Evolutionary conservation across 2,113 vertebrate genomes (phyloP), one percentile per base, ranked within the genome.

Genomic region (Dasyornis broadbenti): DNA sequence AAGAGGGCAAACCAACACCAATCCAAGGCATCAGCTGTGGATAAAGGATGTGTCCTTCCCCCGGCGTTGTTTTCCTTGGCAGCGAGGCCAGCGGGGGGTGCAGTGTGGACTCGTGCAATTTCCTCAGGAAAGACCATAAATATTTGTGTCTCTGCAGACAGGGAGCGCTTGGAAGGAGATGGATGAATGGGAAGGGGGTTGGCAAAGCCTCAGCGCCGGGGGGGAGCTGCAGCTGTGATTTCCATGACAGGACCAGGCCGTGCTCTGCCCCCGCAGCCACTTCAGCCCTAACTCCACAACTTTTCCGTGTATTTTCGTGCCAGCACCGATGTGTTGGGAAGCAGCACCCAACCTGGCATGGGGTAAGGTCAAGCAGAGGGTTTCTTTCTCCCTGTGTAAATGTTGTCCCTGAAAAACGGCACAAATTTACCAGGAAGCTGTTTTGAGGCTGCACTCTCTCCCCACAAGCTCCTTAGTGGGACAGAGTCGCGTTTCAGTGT

Each of bases 291-390:
- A 9, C 6, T 17, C 11, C 44, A 40, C 57, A 6, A 10, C 40
- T 14, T 1, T 0, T 3, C 68, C 18, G 2, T 8, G 0, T 1
- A 0, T 23, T 35, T 57, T 23, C 7, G 2, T 28, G 49, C 42
- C 78, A 65, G 77, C 19, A 4, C 17, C 0, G 0, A 7, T 2
- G 28, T 7, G 5, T 9, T 26, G 47, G 47, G 19, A 0, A 57
- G 3, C 66, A 40, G 27, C 63, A n/a, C 40, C 39, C 18, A 15
- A 1, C 42, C 72, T 59, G 65, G 24, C 54, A 4, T 0, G 1
- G 59, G 22, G 14, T 61, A 53, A 4, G 5, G 30, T 0, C 7
- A 37, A 88, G 17, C 44, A n/a, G 15, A 37, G 33, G 15, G 11
- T 5, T 52, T 6, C 26, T 50, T 19, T 33, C 22, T 53, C 56